Conservation (phyloP, 2,797 vertebrate species). For the Esox lucius region DNA sequence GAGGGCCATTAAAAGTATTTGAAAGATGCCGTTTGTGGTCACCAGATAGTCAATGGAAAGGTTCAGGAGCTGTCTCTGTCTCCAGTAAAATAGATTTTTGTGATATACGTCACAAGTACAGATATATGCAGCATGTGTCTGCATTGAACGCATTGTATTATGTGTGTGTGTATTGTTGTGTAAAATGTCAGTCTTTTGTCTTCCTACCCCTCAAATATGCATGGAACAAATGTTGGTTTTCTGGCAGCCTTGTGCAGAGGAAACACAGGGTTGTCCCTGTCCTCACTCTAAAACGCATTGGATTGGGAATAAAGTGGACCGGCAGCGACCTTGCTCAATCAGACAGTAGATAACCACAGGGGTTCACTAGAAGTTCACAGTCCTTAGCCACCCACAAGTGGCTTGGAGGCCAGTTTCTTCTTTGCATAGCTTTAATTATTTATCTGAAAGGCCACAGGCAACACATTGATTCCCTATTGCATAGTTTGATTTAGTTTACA, state of each 20-base stretch:
- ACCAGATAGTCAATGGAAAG: too few species aligned
- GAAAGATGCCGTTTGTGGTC: too few species aligned
- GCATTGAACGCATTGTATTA: too few species aligned
- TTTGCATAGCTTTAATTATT: slow-evolving; percentile 35
- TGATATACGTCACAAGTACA: too few species aligned
- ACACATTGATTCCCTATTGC: neutral
- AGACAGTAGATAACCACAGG: slow-evolving; percentile 43
- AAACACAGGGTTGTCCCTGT: slow-evolving; percentile 35
- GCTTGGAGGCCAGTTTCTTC: slow-evolving; percentile 27
- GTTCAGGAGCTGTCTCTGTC: too few species aligned
- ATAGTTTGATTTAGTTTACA: neutral
- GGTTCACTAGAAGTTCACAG: slow-evolving; percentile 43
- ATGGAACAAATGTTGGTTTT: neutral
- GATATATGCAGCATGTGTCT: too few species aligned
- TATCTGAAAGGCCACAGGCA: slow-evolving; percentile 31
- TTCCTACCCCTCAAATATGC: too few species aligned
- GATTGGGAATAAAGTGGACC: slow-evolving; percentile 43
- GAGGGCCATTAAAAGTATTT: slow-evolving; percentile 21
- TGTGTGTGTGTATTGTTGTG: neutral
- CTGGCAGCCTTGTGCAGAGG: slow-evolving; percentile 38
- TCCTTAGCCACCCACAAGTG: slow-evolving; percentile 15
- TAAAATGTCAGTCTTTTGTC: neutral
- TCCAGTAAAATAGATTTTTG: too few species aligned
- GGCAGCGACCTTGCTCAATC: slow-evolving; percentile 55
- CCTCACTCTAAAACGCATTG: slow-evolving; percentile 39